A percentile compares a stretch with the other conserved stretches of the same genome.
phyloP scores from a whole-genome alignment of 2,113 vertebrate species.

The Laterallus jamaicensis region DNA sequence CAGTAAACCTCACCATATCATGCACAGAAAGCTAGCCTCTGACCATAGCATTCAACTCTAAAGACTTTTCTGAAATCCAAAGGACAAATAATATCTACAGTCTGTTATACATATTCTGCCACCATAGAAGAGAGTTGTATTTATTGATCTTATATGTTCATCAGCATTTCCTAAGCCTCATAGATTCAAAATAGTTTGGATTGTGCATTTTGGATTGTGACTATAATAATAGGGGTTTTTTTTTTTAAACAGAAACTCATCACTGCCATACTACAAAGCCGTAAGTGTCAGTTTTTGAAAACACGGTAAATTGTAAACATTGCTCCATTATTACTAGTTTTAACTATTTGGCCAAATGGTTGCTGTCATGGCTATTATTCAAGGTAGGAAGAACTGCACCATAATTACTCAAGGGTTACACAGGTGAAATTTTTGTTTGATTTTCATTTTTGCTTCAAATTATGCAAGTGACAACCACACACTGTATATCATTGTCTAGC shows the following conservation, averaged over 20 bases:
- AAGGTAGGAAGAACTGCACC: background rate
- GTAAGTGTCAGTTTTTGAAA: background rate
- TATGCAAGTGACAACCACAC: background rate
- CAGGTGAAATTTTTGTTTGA: background rate
- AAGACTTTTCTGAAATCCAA: background rate
- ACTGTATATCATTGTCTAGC: background rate
- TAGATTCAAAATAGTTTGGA: background rate
- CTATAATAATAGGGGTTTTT: background rate
- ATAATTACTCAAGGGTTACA: background rate
- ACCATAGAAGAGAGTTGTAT: background rate
- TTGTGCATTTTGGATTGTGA: background rate
- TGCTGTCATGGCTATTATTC: background rate
- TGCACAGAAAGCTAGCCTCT: background rate
- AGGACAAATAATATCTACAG: background rate
- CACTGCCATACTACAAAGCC: background rate
- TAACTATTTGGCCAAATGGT: background rate
- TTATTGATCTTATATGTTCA: background rate
- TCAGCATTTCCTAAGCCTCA: background rate
- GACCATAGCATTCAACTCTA: background rate
- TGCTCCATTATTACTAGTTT: background rate
- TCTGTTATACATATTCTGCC: background rate
- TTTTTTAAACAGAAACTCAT: background rate
- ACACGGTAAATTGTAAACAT: background rate
- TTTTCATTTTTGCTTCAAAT: conserved; percentile 16
- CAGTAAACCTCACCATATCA: background rate